Evolutionary conservation across 2,888 invertebrate species (phyloP), one percentile per base, ranked within the genome.

Genomic region (Autographa pulchrina): DNA sequence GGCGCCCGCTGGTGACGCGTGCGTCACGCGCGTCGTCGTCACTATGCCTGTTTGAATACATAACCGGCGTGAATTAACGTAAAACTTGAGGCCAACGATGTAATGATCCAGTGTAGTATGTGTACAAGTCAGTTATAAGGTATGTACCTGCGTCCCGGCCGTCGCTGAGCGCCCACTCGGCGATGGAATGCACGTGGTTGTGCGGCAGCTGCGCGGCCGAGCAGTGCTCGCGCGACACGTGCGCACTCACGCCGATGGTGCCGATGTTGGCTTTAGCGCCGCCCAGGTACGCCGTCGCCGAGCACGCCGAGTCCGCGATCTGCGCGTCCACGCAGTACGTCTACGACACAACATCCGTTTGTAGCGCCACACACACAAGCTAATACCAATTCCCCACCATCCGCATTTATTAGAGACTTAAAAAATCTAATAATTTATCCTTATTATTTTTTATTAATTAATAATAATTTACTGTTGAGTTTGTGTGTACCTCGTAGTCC

Each of bases 1-100:
- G 0, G 96, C 92, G 0, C 97, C 97, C 0, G 97, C 96, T 0
- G 98, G 98, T 0, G 98, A 97, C 6, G 98, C 98, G 89, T 98
- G 98, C 0, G 98, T 98, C 0, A 98, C 96, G 68, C 98, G 96
- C 0, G 98, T 97, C 2, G 97, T 98, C 13, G 98, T 98, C 31
- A 98, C 98, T n/a, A 97, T 90, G 0, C 97, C 97, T 91, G 86
- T 63, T 25, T 5, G n/a, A 56, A 56, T 56, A 32, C 32, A 14
- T 52, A 5, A 11, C 16, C n/a, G 8, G 5, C 25, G 7, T 18
- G 25, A 25, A 60, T 9, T 16, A 60, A 38, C 18, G n/a, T 9
- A 9, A 25, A n/a, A 60, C 5, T 31, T 4, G 14, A 56, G 7
- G 38, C 9, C 38, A 38, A 38, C 25, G 2, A 25, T 25, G 25